Evolutionary conservation across 1,140 invertebrate species (phyloP).

Genomic region (Halesus radiatus): DNA sequence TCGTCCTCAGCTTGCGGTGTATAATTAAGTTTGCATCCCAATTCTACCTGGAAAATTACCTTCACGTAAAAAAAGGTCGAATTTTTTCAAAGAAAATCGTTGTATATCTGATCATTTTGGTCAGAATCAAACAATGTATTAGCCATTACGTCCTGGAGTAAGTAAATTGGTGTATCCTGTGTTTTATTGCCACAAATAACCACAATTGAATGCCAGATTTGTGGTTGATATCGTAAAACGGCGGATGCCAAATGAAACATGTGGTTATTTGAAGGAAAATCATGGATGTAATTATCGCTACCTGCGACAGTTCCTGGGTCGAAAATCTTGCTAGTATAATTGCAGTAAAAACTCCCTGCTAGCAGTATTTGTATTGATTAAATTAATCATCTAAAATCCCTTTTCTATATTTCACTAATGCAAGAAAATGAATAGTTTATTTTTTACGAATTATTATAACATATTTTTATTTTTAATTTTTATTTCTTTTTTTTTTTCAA

Average conservation of each 20-base stretch:
- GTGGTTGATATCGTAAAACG: conserved; percentile 16
- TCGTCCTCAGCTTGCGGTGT: background rate
- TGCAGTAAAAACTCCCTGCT: no score
- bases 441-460: no score
- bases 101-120: background rate
- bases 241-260: conserved; percentile 41
- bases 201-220: conserved; percentile 40
- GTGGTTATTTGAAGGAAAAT: conserved; percentile 13
- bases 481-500: no score
- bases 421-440: no score
- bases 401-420: no score
- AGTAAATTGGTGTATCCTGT: conserved; percentile 56
- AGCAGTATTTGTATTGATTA: no score
- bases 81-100: conserved; percentile 21
- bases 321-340: no score
- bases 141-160: conserved; percentile 27
- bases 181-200: conserved; percentile 55
- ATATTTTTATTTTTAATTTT: no score
- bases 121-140: conserved; percentile 9
- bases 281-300: background rate
- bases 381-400: no score
- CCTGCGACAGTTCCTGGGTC: no score
- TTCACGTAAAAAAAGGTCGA: conserved; percentile 8
- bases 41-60: conserved; percentile 8
- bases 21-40: conserved; percentile 16